phyloP scores from a whole-genome alignment of 2,113 vertebrate species.

The Lagopus muta region DNA sequence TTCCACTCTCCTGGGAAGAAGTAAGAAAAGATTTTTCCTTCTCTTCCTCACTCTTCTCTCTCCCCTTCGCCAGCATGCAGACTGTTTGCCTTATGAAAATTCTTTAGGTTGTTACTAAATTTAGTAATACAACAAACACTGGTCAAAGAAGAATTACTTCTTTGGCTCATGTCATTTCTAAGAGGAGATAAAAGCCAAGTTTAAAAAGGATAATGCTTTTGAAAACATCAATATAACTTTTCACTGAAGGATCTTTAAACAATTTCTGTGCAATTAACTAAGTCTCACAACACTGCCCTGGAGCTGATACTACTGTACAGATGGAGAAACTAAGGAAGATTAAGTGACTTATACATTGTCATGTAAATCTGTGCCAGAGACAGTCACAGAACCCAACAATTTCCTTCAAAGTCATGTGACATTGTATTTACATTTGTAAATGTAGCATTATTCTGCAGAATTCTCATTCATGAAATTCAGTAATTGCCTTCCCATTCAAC shows the following conservation, averaged over 20 bases:
- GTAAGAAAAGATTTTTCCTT: not conserved
- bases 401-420: constrained; percentile 28
- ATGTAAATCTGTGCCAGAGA: constrained; percentile 38
- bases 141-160: not conserved
- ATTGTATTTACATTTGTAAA: constrained; percentile 32
- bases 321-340: constrained; percentile 45
- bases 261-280: constrained; percentile 43
- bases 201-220: not conserved
- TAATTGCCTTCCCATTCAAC: not conserved
- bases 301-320: constrained; percentile 12
- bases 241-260: constrained; percentile 16
- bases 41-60: not conserved
- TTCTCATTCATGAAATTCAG: constrained; percentile 4
- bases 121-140: not conserved
- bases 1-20: not conserved
- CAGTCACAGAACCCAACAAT: constrained; percentile 18
- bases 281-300: constrained; percentile 9
- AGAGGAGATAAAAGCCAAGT: not conserved
- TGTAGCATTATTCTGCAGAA: not conserved
- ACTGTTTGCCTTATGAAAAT: not conserved
- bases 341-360: constrained; percentile 40
- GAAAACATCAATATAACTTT: constrained; percentile 6
- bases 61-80: not conserved
- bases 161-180: not conserved
- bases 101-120: not conserved